Evolutionary conservation across 53 echinoderm and acorn worm species (phyloP).

Genomic region (Hippasteria phrygiana): DNA sequence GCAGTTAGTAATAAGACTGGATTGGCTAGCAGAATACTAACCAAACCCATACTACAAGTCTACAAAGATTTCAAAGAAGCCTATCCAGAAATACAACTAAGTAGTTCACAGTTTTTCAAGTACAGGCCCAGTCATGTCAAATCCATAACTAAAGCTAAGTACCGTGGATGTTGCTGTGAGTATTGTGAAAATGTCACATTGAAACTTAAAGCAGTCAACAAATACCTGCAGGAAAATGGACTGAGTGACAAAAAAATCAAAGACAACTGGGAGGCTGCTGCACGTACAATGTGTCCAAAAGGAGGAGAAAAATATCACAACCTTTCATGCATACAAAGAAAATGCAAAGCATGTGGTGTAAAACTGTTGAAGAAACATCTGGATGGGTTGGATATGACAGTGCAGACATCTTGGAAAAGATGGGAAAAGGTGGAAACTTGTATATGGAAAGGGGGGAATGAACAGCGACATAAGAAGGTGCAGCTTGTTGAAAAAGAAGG

Average conservation of each 20-base stretch:
- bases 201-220: constrained; percentile 46
- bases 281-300: background rate
- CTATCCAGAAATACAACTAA: constrained; percentile 8
- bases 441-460: constrained; percentile 30
- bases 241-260: background rate
- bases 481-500: constrained; percentile 38
- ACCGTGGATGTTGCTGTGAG: constrained; percentile 67
- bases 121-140: constrained; percentile 50
- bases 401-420: constrained; percentile 35
- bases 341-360: constrained; percentile 47
- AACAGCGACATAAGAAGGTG: constrained; percentile 5
- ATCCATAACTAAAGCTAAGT: constrained; percentile 50
- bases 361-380: constrained; percentile 37
- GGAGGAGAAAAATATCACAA: constrained; percentile 23
- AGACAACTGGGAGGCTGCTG: background rate
- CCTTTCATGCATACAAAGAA: constrained; percentile 24
- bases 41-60: constrained; percentile 20
- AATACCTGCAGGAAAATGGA: constrained; percentile 16
- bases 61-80: constrained; percentile 22
- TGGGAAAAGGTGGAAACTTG: constrained; percentile 19
- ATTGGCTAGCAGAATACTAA: constrained; percentile 12
- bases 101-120: constrained; percentile 38
- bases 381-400: constrained; percentile 8
- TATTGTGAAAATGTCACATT: constrained; percentile 64
- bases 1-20: constrained; percentile 10